Evolutionary conservation across 2,888 invertebrate species (phyloP), one percentile per base, ranked within the genome.

Genomic region (Labia minor): DNA sequence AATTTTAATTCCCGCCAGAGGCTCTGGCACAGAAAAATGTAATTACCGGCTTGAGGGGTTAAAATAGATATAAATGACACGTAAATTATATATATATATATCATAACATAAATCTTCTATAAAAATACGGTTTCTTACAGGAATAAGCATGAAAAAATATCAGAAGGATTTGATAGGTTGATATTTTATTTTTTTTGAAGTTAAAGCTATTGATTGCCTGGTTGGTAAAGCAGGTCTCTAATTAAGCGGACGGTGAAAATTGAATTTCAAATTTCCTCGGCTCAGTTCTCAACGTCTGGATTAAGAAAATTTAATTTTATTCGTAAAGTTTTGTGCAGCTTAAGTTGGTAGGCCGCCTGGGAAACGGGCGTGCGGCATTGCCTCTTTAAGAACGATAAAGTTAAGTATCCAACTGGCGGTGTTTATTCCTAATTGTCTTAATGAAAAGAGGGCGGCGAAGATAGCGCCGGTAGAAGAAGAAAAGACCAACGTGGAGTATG

Each of bases 161-260:
- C 8, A 49, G n/a, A n/a, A 49, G 49, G 26, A 26, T 26, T 26
- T 26, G 26, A 26, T 26, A 26, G 8, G 26, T 26, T 16, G 49
- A 11, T 49, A 49, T 49, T 49, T 49, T 49, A 49, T 49, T 49
- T 49, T n/a, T n/a, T 49, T n/a, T 3, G 14, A 49, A 49, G 49
- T 49, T 49, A 16, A n/a, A n/a, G 14, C 49, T 49, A 49, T 49
- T 49, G 49, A 49, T 49, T 49, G 49, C n/a, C 49, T 49, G 49
- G 49, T 3, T 16, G 49, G 49, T 49, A 49, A 49, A 49, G 49
- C 49, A 49, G 49, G 49, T 49, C 49, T 49, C 49, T 49, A 49
- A 49, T 49, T 49, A 49, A 49, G 49, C 49, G 49, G 49, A 49
- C 49, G 49, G 49, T 49, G 49, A 49, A 49, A 49, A 49, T 49